A percentile compares a stretch with the other conserved stretches of the same genome.
These are phyloP conservation scores for Sorex maritimensis DNA, from an alignment of 2,797 vertebrate genomes.

Conservation along the genomic window DNA sequence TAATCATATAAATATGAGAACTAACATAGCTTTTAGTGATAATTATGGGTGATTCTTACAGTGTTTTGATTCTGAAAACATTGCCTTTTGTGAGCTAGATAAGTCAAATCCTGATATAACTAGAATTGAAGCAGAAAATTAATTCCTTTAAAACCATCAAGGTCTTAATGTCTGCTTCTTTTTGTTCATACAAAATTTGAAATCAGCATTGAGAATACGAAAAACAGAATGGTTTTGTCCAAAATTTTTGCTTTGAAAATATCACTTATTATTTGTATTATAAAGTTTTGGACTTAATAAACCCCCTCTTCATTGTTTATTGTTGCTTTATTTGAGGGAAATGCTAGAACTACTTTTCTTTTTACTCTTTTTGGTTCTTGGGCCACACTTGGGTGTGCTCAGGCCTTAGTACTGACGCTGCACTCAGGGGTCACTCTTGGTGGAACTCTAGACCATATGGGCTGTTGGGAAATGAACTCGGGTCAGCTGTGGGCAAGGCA, in stretches of 20 bases:
- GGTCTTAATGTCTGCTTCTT: conserved; percentile 3
- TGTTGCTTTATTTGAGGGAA: conserved; percentile 34
- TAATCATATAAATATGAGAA: conserved; percentile 8
- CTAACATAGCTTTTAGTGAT: conserved; percentile 45
- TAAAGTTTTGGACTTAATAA: conserved; percentile 67
- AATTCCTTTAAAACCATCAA: conserved; percentile 53
- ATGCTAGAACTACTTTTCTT: neutral
- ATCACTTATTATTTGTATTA: conserved; percentile 53
- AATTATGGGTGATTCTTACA: conserved; percentile 10
- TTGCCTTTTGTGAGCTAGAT: conserved; percentile 55
- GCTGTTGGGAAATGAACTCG: no score
- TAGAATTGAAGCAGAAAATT: conserved; percentile 70
- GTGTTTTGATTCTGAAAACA: conserved; percentile 52
- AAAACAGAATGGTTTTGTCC: conserved; percentile 46
- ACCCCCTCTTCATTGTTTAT: no score
- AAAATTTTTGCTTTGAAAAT: conserved; percentile 68
- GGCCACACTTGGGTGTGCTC: no score
- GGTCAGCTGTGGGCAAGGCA: no score
- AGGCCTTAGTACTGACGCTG: no score
- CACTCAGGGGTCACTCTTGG: no score
- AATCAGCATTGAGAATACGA: conserved; percentile 36
- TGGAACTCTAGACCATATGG: no score
- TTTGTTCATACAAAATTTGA: conserved; percentile 46
- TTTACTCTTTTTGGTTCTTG: neutral
- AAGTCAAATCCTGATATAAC: conserved; percentile 44